Evolutionary conservation across 2,113 vertebrate genomes (phyloP), one percentile per base, ranked within the genome.

Genomic region (Lethenteron camtschaticum): DNA sequence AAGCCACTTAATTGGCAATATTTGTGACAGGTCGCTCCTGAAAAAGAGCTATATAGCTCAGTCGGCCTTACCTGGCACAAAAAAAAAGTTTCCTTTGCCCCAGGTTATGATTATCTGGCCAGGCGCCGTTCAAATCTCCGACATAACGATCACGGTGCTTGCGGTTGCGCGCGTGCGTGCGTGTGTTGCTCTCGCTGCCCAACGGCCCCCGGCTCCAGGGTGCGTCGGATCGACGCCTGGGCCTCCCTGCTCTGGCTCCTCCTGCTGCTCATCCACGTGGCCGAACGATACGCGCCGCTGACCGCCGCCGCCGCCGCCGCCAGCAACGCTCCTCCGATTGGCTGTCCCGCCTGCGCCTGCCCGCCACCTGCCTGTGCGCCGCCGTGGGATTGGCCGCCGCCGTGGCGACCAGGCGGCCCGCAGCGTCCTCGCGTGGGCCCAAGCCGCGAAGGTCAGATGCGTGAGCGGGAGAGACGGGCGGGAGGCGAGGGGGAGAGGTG

Each of bases 371-470:
- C 77, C 74, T 95, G 74, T 96, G 92, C 81, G 95, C 90, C 81
- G 78, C 95, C 68, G 83, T 92, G 78, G 86, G 87, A 77, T 86
- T 95, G 74, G 84, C 86, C 0, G 88, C 89, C 9, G 86, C 92
- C 0, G 81, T 90, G 78, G 86, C 90, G 72, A 94, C 86, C 1
- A 81, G 78, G 78, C 95, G 88, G 72, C 75, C 63, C 2, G n/a
- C 87, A 0, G 78, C 76, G 4, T 81, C 83, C 79, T 81, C 78
- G 6, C 81, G 87, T 81, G 86, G 88, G 85, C 74, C 72, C 79
- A 84, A 84, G 81, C 85, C 87, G 77, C 86, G 85, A 90, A 96
- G 94, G 92, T 99, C 88, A 96, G 94, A 95, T 82, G 80, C 81
- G 41, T 41, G 41, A 41, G 41, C 41, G 41, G 41, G 41, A 41